These are phyloP conservation scores for Monopis laevigella DNA, from an alignment of 2,888 invertebrate genomes.

Conservation along the genomic window DNA sequence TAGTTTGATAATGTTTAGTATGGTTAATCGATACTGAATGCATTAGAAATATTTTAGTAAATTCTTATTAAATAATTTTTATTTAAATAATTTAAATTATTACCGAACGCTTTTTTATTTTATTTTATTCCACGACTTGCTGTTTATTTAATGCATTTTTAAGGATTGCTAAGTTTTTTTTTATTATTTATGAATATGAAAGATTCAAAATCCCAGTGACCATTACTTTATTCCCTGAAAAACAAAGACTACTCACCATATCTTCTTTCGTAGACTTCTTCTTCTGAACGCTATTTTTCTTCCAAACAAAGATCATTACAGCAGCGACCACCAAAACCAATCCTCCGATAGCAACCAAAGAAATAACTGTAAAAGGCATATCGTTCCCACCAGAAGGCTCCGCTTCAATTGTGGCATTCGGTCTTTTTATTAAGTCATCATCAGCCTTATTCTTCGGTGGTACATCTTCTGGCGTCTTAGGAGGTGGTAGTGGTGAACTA, in stretches of 20 bases:
- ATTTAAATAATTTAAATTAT: too few species aligned
- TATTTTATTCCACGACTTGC: too few species aligned
- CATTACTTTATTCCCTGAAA: too few species aligned
- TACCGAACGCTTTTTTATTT: too few species aligned
- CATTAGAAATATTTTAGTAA: too few species aligned
- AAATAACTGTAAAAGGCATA: slow-evolving; percentile 73
- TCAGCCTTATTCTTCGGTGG: slow-evolving; percentile 22
- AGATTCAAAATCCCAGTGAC: too few species aligned
- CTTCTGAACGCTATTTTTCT: slow-evolving; percentile 72
- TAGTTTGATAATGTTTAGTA: too few species aligned
- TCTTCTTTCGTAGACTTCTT: slow-evolving; percentile 77
- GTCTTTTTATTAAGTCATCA: slow-evolving; percentile 22
- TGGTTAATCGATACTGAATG: too few species aligned
- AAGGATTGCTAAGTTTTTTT: too few species aligned
- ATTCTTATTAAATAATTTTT: too few species aligned
- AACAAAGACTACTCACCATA: slow-evolving; percentile 61
- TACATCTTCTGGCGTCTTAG: slow-evolving; percentile 32
- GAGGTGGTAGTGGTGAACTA: slow-evolving; percentile 30
- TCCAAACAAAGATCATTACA: slow-evolving; percentile 75
- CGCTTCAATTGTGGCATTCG: slow-evolving; percentile 32
- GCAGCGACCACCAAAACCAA: slow-evolving; percentile 74
- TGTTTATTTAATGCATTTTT: too few species aligned
- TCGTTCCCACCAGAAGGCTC: slow-evolving; percentile 48
- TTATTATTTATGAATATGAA: too few species aligned
- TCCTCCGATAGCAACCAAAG: slow-evolving; percentile 74